A percentile compares a stretch with the other conserved stretches of the same genome.
phyloP scores from a whole-genome alignment of 2,888 invertebrate species.

The Sarcophaga carnaria region DNA sequence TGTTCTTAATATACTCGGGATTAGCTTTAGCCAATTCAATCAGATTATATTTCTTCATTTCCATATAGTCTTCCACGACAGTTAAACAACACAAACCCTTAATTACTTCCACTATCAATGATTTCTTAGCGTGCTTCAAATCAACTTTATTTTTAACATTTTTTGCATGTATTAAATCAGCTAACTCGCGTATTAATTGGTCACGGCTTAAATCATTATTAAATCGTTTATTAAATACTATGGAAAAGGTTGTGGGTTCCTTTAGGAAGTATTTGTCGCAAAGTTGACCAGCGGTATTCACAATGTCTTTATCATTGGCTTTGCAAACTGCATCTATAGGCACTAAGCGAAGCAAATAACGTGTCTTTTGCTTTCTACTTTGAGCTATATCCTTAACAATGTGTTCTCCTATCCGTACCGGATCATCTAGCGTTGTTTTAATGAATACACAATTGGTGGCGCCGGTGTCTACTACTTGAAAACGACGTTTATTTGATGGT shows the following conservation, averaged over 20 bases:
- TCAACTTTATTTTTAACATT: slow-evolving; percentile 90
- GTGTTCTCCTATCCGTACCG: slow-evolving; percentile 86
- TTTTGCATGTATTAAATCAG: slow-evolving; percentile 86
- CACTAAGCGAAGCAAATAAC: slow-evolving; percentile 89
- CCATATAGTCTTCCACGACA: slow-evolving; percentile 90
- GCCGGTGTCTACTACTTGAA: slow-evolving; percentile 90
- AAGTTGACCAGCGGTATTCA: slow-evolving; percentile 85
- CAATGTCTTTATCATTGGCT: slow-evolving; percentile 90
- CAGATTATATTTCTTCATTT: slow-evolving; percentile 92
- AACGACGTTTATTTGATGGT: slow-evolving; percentile 83
- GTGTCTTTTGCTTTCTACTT: slow-evolving; percentile 87
- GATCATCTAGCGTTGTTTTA: slow-evolving; percentile 89
- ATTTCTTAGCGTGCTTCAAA: slow-evolving; percentile 88
- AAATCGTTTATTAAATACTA: slow-evolving; percentile 90
- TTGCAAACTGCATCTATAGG: slow-evolving; percentile 92
- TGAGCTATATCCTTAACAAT: slow-evolving; percentile 89
- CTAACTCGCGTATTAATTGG: slow-evolving; percentile 88
- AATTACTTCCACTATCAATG: slow-evolving; percentile 92
- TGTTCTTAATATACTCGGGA: slow-evolving; percentile 41
- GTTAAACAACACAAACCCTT: slow-evolving; percentile 90
- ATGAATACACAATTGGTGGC: slow-evolving; percentile 94
- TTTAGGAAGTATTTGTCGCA: slow-evolving; percentile 89
- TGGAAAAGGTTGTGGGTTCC: slow-evolving; percentile 88
- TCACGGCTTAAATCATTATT: slow-evolving; percentile 88
- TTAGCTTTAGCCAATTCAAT: slow-evolving; percentile 82